Conservation (phyloP, 64 coral and sea anemone genomes). For the Pocillopora damicornis region DNA sequence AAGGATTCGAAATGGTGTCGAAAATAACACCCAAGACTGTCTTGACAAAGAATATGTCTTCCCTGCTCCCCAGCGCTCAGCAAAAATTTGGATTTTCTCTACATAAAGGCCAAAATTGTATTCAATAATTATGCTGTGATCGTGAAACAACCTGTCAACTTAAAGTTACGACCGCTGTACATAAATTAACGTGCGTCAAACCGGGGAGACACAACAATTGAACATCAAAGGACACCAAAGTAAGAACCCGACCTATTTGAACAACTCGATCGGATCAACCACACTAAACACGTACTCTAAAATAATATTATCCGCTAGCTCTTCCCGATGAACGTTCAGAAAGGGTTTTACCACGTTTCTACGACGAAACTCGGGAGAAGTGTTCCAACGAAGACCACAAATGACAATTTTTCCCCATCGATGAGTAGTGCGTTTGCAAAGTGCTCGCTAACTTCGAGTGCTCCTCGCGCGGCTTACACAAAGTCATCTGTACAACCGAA, state of each 20-base stretch:
- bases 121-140: background rate
- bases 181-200: background rate
- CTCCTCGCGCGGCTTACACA: background rate
- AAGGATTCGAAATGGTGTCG: background rate
- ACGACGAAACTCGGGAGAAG: background rate
- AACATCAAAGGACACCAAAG: background rate
- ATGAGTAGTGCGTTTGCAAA: background rate
- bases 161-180: background rate
- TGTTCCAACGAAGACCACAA: background rate
- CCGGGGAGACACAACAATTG: background rate
- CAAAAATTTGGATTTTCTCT: background rate
- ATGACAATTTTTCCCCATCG: background rate
- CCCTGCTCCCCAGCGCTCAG: no score
- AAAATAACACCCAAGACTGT: no score
- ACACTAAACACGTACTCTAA: background rate
- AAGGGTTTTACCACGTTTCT: slow-evolving; percentile 5
- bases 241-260: background rate
- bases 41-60: no score
- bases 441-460: background rate
- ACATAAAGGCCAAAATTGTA: background rate
- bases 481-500: slow-evolving; percentile 22
- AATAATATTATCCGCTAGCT: background rate
- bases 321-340: slow-evolving; percentile 9
- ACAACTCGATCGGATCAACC: background rate
- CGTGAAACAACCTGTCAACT: background rate